phyloP scores from a whole-genome alignment of 2,113 vertebrate genomes.

The Macquaria ambigua region DNA sequence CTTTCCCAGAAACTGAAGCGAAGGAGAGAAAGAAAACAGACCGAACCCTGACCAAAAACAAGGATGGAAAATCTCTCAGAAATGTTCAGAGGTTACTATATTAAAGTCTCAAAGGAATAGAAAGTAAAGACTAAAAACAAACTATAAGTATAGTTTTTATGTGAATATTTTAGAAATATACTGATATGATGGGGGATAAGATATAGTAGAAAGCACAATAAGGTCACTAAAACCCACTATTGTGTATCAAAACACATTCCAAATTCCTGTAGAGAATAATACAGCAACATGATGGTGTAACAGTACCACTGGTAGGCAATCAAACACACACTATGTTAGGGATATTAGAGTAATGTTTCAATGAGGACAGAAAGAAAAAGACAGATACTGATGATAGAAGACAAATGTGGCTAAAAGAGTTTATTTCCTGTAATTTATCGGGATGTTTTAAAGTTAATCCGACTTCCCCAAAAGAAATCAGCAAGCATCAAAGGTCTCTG shows the following conservation, averaged over 20 bases:
- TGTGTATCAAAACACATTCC: background rate
- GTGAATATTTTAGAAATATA: background rate
- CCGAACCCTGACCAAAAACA: constrained; percentile 7
- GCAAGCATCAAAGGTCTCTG: constrained; percentile 74
- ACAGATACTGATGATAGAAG: constrained; percentile 44
- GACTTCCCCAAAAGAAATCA: constrained; percentile 49
- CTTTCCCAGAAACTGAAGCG: constrained; percentile 76
- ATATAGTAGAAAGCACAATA: background rate
- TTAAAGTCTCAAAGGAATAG: background rate
- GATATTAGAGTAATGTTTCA: no score
- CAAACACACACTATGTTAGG: background rate
- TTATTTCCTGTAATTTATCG: constrained; percentile 71
- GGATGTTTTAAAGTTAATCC: constrained; percentile 44
- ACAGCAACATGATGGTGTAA: background rate
- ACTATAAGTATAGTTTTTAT: background rate
- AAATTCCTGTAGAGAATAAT: background rate
- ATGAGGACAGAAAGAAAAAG: constrained; percentile 23
- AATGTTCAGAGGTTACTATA: background rate
- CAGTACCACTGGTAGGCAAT: background rate
- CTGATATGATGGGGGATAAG: background rate
- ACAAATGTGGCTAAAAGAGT: constrained; percentile 70
- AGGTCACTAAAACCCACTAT: background rate
- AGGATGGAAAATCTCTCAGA: background rate
- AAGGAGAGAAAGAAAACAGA: constrained; percentile 32
- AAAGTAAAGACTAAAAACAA: background rate